A percentile compares a stretch with the other conserved stretches of the same genome.
These are phyloP conservation scores for Ctenochaetus hawaiiensis DNA, from an alignment of 2,797 vertebrate species.

Conservation along the genomic window DNA sequence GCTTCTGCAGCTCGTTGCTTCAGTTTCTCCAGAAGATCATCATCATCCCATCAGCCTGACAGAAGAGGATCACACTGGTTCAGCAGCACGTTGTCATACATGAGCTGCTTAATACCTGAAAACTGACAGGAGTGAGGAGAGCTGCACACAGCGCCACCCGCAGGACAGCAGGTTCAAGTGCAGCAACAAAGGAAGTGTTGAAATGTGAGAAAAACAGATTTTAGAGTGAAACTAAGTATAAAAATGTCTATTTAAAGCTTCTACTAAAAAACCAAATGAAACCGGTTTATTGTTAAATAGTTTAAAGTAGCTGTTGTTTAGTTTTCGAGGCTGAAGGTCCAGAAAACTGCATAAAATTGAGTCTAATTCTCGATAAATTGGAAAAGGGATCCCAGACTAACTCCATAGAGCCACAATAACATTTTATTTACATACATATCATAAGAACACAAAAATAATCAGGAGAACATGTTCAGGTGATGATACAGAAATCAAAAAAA, in stretches of 20 bases:
- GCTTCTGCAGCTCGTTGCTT: constrained; percentile 19
- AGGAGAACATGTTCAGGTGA: not conserved
- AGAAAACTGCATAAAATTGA: too few relatives aligned
- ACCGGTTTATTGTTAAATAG: too few relatives aligned
- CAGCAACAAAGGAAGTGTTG: not conserved
- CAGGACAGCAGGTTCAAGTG: not conserved
- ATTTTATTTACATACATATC: constrained; percentile 37
- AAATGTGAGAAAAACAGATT: not conserved
- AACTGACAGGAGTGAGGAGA: not conserved
- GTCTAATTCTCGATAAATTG: too few relatives aligned
- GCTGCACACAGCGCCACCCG: constrained; percentile 1
- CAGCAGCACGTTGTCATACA: constrained; percentile 29
- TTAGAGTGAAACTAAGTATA: not conserved
- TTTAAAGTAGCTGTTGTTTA: too few relatives aligned
- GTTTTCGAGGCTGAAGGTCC: too few relatives aligned
- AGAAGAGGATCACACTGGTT: constrained; percentile 33
- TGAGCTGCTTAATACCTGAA: constrained; percentile 17
- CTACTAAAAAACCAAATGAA: too few relatives aligned
- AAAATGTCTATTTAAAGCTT: not conserved
- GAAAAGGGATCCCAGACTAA: not conserved
- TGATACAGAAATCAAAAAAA: not conserved
- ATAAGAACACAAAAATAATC: not conserved
- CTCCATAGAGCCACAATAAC: not conserved
- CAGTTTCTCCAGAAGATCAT: constrained; percentile 83
- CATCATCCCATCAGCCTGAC: constrained; percentile 85